phyloP scores from a whole-genome alignment of 2,797 vertebrate genomes.

The Columba guinea region DNA sequence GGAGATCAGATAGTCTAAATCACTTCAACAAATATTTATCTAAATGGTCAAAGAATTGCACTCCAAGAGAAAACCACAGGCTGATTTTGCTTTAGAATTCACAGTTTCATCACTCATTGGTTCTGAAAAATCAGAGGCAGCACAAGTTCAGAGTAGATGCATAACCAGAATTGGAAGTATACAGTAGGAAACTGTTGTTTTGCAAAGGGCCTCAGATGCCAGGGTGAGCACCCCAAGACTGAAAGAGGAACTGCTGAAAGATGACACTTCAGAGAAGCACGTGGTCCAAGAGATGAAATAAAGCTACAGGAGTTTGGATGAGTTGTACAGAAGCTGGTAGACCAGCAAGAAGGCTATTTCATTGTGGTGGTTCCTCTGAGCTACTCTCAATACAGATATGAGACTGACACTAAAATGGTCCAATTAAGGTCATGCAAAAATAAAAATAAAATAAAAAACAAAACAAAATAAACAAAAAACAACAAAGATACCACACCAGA shows the following conservation, averaged over 20 bases:
- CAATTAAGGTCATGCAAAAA: neutral
- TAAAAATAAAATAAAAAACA: neutral
- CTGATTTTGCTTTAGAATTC: neutral
- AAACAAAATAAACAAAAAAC: neutral
- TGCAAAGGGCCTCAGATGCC: neutral
- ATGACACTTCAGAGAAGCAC: neutral
- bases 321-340: neutral
- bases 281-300: neutral
- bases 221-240: neutral
- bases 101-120: neutral
- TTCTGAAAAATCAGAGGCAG: neutral
- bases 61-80: neutral
- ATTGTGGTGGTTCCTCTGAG: neutral
- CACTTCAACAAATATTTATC: neutral
- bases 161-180: neutral
- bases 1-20: neutral
- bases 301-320: neutral
- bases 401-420: neutral
- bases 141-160: neutral
- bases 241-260: neutral
- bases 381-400: neutral
- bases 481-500: neutral
- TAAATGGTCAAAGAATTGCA: neutral
- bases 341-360: neutral
- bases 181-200: neutral